These are phyloP conservation scores for Chrysina gloriosa DNA, from an alignment of 2,888 invertebrate species.

Conservation along the genomic window DNA sequence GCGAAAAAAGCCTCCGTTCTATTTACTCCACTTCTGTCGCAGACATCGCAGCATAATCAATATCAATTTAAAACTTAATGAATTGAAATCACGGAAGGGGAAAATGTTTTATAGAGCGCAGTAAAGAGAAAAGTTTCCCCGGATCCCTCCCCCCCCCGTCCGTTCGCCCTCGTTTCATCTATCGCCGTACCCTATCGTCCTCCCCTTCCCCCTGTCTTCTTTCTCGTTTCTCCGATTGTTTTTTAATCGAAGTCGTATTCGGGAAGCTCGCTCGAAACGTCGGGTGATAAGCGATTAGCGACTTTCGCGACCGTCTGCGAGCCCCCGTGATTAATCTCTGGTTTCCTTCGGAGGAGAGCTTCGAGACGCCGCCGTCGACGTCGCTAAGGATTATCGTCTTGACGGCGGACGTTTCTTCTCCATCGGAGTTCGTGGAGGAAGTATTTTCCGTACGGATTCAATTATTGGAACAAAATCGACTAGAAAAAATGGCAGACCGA, in stretches of 20 bases:
- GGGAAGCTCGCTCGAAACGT: background rate
- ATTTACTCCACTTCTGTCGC: slow-evolving; percentile 7
- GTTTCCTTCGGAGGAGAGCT: too few relatives aligned
- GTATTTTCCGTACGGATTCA: too few relatives aligned
- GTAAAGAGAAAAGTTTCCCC: background rate
- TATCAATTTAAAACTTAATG: slow-evolving; percentile 38
- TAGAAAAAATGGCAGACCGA: too few relatives aligned
- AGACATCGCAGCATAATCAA: slow-evolving; percentile 26
- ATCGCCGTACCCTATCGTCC: background rate
- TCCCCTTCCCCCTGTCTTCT: too few relatives aligned
- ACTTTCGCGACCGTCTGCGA: slow-evolving; percentile 19
- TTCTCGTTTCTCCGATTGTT: background rate
- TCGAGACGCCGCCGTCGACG: too few relatives aligned
- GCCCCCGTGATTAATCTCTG: slow-evolving; percentile 32
- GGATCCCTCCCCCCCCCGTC: background rate
- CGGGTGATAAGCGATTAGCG: slow-evolving; percentile 18
- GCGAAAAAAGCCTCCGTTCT: background rate
- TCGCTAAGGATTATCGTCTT: too few relatives aligned
- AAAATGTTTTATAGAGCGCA: background rate
- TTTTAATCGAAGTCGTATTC: background rate
- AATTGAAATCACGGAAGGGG: slow-evolving; percentile 30
- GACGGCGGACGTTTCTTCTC: too few relatives aligned
- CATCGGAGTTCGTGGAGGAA: too few relatives aligned
- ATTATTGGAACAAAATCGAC: too few relatives aligned
- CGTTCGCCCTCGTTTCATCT: background rate